Base-by-base conservation (phyloP, 1,140 invertebrate genomes). In the Parasteatoda tepidariorum region DNA sequence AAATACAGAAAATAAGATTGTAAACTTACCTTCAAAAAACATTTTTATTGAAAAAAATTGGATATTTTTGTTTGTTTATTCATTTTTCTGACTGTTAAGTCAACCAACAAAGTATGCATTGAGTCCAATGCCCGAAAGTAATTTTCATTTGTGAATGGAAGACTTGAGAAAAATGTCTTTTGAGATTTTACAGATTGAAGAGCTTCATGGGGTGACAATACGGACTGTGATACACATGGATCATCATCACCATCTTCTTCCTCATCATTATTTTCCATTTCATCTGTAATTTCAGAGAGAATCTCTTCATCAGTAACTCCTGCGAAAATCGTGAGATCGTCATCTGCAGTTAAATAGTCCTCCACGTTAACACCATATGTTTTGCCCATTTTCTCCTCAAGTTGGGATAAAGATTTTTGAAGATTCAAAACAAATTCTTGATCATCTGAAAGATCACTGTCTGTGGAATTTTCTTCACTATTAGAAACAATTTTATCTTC, bases 1-100 rank as follows among this genome's bases (percentile, higher is more conserved):
- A n/a, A n/a, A n/a, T n/a, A n/a, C n/a, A n/a, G n/a, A n/a, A n/a
- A n/a, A n/a, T n/a, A n/a, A n/a, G n/a, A n/a, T n/a, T n/a, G n/a
- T n/a, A n/a, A n/a, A n/a, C n/a, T n/a, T n/a, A n/a, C n/a, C n/a
- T n/a, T n/a, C n/a, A n/a, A n/a, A n/a, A n/a, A n/a, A n/a, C n/a
- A n/a, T n/a, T n/a, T n/a, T n/a, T n/a, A n/a, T n/a, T n/a, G n/a
- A n/a, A n/a, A n/a, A n/a, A n/a, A n/a, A n/a, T n/a, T n/a, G n/a
- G n/a, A n/a, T n/a, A n/a, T n/a, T n/a, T n/a, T n/a, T n/a, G 55
- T 57, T 57, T 57, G 55, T 57, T 57, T 57, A 57, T 57, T 57
- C 2, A 57, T 57, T 57, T 57, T 57, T 57, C 22, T 57, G n/a
- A 57, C 18, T 57, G 55, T 57, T 57, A 57, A 57, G 55, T 57